Base-by-base conservation (phyloP, 2,888 invertebrate genomes). In the Caenorhabditis sp. region DNA sequence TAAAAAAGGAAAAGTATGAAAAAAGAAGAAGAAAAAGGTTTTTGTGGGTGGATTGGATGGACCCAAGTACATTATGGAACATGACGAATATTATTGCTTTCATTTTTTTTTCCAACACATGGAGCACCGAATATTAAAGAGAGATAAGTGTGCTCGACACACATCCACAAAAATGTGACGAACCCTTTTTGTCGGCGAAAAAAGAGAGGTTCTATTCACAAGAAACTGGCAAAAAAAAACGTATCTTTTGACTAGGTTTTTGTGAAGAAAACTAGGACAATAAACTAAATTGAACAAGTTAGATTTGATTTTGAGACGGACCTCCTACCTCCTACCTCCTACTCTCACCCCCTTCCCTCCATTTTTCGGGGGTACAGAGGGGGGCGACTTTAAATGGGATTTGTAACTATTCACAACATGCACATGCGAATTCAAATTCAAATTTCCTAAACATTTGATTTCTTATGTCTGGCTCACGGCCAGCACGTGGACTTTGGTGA, bases 251-350 rank as follows among this genome's bases (percentile, higher is more conserved):
- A 59, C 70, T 53, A 70, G 46, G 52, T 43, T 52, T 61, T 55
- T 55, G 46, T 55, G 48, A 62, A 62, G 30, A 24, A 52, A 63
- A 50, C 43, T 50, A 58, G 66, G 66, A 66, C 58, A 66, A 66
- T 66, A 66, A 58, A 50, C 41, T 76, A 71, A 70, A 76, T 76
- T 76, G 61, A 63, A 59, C 50, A 70, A 70, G 63, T 76, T 70
- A 76, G 63, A 76, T 76, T 76, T 70, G 76, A 76, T 76, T 76
- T 76, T 27, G 76, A 53, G 39, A 43, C 45, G 46, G 26, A 45
- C 53, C 53, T 37, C 32, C 55, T 50, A 43, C 48, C 32, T 7
- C 20, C 9, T 35, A 13, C 27, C 48, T 37, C 39, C 22, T 43
- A 26, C 30, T 45, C 32, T 35, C 59, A 35, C 52, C 45, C 45